Evolutionary conservation across 2,797 vertebrate species (phyloP), one percentile per base, ranked within the genome.

Genomic region (Pseudopleuronectes americanus): DNA sequence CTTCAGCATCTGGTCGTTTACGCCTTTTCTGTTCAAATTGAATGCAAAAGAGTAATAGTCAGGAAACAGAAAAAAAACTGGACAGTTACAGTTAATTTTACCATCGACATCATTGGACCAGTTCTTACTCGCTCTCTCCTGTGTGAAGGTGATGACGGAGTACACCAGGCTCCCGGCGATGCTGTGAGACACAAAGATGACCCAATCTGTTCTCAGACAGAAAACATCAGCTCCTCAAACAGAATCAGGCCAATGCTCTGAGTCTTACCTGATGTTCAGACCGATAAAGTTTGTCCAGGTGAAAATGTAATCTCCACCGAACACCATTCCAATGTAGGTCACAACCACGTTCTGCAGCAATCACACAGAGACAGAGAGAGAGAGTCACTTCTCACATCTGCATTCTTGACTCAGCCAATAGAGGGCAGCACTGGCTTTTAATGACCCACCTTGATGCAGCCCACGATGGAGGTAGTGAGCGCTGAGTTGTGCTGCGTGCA

Each of bases 241-340:
- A 26, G 8, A 7, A 5, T 9, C 13, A 22, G n/a, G 17, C 33
- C 16, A 52, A 41, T 4, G 6, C 41, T 1, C 21, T 7, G n/a
- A 0, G 4, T 47, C 75, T 71, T 76, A 99, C 98, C 98, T 99
- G 92, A 99, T 97, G 91, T 99, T 98, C 74, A 99, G 90, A 64
- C 98, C 98, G 53, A 97, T 80, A 80, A 99, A 99, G 89, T 99
- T 99, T 9, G 95, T 96, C 98, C 98, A 99, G 2, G 95, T 95
- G 92, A 99, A 99, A 90, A 99, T 96, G 92, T 99, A 99, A 91
- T 99, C 98, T 69, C 97, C 97, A 75, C 98, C 98, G 79, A 99
- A 96, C 88, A 97, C 93, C 96, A 99, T 99, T 67, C 98, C 98
- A 59, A 99, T 94, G 84, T 99, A 99, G 14, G 98, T 99, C 89